Base-by-base conservation (phyloP, 2,797 vertebrate genomes). In the Takifugu ocellatus region DNA sequence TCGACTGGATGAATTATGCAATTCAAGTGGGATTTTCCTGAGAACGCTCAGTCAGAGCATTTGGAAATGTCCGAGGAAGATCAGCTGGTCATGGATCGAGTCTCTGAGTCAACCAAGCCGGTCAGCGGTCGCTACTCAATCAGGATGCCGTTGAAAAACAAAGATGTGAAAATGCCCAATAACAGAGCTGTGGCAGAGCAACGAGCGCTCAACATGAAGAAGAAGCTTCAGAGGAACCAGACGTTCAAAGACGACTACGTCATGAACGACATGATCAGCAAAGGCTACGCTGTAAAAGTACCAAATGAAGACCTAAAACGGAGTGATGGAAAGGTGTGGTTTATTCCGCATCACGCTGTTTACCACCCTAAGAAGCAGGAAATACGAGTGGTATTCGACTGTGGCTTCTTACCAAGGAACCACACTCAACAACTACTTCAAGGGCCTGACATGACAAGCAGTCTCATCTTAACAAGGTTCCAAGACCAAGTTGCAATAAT, bases 1-100 rank as follows among this genome's bases (percentile, higher is more conserved):
- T 43, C 33, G 39, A 31, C 44, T 56, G n/a, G 44, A 46, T 31
- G 44, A 47, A 24, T 47, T 56, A 10, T 56, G 44, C 60, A 61
- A 49, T 64, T 72, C 25, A 26, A 72, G 15, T 21, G 7, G 6
- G 56, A 72, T 10, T 65, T 72, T 42, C 51, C 58, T 25, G 54
- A 76, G 25, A 16, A 39, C 3, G 16, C 17, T 9, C 42, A 57
- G 31, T 6, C 39, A 15, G 29, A 70, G 21, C n/a, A 36, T 2
- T n/a, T 55, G 16, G 61, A 52, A 9, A 64, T 59, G 43, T 66
- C 55, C 2, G 66, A 57, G 26, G 44, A 56, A 56, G 54, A 56
- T 2, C 44, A 46, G 2, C 26, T 21, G 26, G 47, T 56, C 5
- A 56, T 56, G 54, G 54, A 31, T 1, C 0, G 54, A 66, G 53